Evolutionary conservation across 2,797 vertebrate genomes (phyloP), one percentile per base, ranked within the genome.

Genomic region (Chrosomus eos): DNA sequence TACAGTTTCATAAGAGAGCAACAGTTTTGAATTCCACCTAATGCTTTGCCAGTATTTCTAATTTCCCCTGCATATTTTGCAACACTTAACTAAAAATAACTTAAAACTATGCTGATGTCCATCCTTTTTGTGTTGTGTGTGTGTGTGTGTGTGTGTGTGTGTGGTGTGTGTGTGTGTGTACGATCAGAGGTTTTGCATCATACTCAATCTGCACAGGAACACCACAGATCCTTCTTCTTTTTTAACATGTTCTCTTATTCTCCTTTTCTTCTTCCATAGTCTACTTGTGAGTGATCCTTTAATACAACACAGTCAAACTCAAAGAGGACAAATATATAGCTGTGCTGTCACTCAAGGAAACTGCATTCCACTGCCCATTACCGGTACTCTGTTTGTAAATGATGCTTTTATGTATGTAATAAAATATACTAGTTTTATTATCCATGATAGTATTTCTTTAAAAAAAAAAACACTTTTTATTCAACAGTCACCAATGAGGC

Each of bases 231-330:
- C 31, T 6, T 48, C 38, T 70, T 16, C 4, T 43, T 51, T 73
- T 26, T 36, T 26, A 18, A 1, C 31, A 1, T 28, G 9, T 62
- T 73, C 51, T 74, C 36, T 66, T 19, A 40, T 66, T 45, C 19
- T 33, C 23, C 18, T n/a, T 87, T 16, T 89, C 68, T 90, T 67
- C 64, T 45, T 71, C 81, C 36, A 40, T 43, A 94, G 94, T 71
- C 23, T 95, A 64, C 88, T 95, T 26, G 81, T 94, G 86, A 94
- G 94, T 64, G 94, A 93, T 48, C 95, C 94, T 5, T 82, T 94
- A 38, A 71, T 31, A 31, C 91, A 93, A 73, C 18, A 16, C 38
- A 66, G 11, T 48, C 26, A 33, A 33, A 80, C 38, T 67, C 10
- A 10, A 33, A 80, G 19, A 80, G 77, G 77, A 66, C 28, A n/a